Conservation (phyloP, 2,888 invertebrate species). For the Autographa gamma region DNA sequence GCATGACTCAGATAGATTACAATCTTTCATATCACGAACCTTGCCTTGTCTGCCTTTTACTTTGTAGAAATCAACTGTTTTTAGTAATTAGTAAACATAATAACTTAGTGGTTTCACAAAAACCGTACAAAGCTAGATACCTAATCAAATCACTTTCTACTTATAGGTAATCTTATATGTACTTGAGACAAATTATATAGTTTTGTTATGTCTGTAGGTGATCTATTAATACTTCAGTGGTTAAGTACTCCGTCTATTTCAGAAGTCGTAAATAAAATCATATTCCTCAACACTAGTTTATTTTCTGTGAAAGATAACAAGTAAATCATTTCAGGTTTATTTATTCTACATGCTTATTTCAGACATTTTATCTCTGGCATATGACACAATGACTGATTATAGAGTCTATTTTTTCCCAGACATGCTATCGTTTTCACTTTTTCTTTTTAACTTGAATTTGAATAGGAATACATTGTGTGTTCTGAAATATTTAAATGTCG, state of each 20-base stretch:
- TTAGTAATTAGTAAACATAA: not conserved
- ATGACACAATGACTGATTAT: constrained; percentile 4
- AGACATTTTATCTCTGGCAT: not conserved
- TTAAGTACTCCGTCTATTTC: not conserved
- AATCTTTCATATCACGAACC: not conserved
- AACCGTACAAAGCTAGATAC: not conserved
- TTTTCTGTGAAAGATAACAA: not conserved
- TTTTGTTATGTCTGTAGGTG: not conserved
- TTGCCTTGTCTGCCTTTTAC: not conserved
- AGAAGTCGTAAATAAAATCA: not conserved
- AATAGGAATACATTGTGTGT: not conserved
- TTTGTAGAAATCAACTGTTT: not conserved
- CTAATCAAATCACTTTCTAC: no score
- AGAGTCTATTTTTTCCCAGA: not conserved
- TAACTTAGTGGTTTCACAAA: not conserved
- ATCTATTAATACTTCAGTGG: not conserved
- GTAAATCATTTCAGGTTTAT: not conserved
- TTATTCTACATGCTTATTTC: not conserved
- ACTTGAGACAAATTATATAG: no score
- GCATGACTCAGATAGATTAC: constrained; percentile 7
- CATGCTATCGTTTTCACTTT: constrained; percentile 1
- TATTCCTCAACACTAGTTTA: not conserved
- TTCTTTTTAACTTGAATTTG: not conserved
- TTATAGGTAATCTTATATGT: no score
- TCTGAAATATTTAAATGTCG: not conserved